A percentile compares a stretch with the other conserved stretches of the same genome.
Conservation (phyloP, 1,140 invertebrate species). For the Saccostrea cuccullata region DNA sequence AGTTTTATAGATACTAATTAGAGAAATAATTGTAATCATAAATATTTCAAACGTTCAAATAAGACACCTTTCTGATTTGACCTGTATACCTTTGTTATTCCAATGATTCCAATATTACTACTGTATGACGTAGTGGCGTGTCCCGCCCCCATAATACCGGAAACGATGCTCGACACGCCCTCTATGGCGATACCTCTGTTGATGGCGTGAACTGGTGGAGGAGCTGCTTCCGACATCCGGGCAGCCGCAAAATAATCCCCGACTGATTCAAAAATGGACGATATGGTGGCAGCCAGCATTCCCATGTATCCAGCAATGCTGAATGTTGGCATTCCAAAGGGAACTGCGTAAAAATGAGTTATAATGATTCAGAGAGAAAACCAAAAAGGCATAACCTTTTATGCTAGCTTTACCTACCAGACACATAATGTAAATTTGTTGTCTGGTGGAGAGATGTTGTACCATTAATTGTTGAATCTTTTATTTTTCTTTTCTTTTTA, state of each 20-base stretch:
- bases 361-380: too few relatives aligned
- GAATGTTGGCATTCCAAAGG: constrained; percentile 84
- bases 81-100: constrained; percentile 80
- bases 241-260: constrained; percentile 94
- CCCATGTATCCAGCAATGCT: constrained; percentile 87
- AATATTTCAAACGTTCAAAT: too few relatives aligned
- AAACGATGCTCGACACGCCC: constrained; percentile 55
- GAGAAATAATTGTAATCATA: too few relatives aligned
- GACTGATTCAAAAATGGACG: constrained; percentile 83
- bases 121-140: constrained; percentile 89
- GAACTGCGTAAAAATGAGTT: constrained; percentile 51
- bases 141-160: constrained; percentile 80
- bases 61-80: too few relatives aligned
- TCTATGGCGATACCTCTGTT: constrained; percentile 83
- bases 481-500: too few relatives aligned
- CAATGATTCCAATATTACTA: constrained; percentile 89
- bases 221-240: constrained; percentile 86
- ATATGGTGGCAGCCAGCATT: constrained; percentile 80
- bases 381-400: too few relatives aligned
- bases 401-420: too few relatives aligned
- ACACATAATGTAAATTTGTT: too few relatives aligned
- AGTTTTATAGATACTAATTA: too few relatives aligned
- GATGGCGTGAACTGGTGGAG: constrained; percentile 87
- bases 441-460: too few relatives aligned
- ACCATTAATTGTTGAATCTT: too few relatives aligned